Evolutionary conservation across 2,888 invertebrate species (phyloP).

Genomic region (Gasteruption jaculator): DNA sequence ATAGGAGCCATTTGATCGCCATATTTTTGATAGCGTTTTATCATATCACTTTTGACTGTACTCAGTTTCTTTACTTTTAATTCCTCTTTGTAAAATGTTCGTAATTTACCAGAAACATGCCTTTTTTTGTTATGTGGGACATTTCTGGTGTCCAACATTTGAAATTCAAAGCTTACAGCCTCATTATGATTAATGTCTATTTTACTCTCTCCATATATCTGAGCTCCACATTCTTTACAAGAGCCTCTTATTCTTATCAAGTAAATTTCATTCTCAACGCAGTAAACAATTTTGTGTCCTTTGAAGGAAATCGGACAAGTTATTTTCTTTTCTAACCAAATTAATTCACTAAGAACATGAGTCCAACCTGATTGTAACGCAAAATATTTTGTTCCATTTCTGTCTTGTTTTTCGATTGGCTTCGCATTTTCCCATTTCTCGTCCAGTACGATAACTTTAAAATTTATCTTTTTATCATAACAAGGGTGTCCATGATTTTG

Average conservation of each 20-base stretch:
- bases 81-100: conserved; percentile 10
- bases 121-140: conserved; percentile 12
- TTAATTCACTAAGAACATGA: conserved; percentile 11
- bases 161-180: conserved; percentile 4
- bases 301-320: conserved; percentile 9
- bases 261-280: conserved; percentile 3
- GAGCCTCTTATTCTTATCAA: conserved; percentile 12
- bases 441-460: conserved; percentile 11
- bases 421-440: conserved; percentile 9
- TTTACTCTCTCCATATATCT: conserved; percentile 13
- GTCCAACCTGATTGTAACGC: conserved; percentile 13
- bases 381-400: conserved; percentile 4
- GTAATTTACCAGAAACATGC: conserved; percentile 10
- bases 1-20: conserved; percentile 14
- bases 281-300: conserved; percentile 6
- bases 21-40: conserved; percentile 13
- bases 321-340: conserved; percentile 12
- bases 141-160: conserved; percentile 13
- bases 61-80: conserved; percentile 9
- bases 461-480: conserved; percentile 11
- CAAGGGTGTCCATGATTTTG: conserved; percentile 12
- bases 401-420: conserved; percentile 11
- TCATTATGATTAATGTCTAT: conserved; percentile 5
- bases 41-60: conserved; percentile 10
- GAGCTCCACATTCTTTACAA: conserved; percentile 13